Conservation (phyloP, 2,797 vertebrate genomes). For the Poecilia velifera region DNA sequence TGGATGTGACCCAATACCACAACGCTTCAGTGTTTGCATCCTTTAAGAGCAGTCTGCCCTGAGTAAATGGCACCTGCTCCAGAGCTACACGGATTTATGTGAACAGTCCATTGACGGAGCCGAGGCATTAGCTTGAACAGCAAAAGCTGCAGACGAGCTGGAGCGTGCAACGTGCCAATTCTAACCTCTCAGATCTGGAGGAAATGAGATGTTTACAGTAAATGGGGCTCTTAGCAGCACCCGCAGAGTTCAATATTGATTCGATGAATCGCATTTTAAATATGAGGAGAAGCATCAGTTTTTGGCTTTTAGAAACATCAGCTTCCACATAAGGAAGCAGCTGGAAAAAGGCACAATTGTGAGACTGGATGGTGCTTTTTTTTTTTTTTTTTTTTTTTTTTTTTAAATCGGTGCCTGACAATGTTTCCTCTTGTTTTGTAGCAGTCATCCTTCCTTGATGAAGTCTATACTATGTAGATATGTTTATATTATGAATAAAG, state of each 20-base stretch:
- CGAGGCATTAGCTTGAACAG: slow-evolving; percentile 49
- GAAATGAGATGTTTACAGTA: slow-evolving; percentile 81
- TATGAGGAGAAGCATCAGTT: slow-evolving; percentile 66
- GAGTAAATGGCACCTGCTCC: slow-evolving; percentile 73
- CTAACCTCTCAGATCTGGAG: slow-evolving; percentile 59
- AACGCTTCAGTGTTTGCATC: slow-evolving; percentile 32
- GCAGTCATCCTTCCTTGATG: not conserved
- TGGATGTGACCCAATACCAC: slow-evolving; percentile 36
- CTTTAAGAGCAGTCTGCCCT: slow-evolving; percentile 43
- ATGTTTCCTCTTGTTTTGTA: slow-evolving; percentile 11
- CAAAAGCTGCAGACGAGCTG: slow-evolving; percentile 56
- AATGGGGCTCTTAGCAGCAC: slow-evolving; percentile 74
- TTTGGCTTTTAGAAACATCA: slow-evolving; percentile 54
- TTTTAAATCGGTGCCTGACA: not conserved
- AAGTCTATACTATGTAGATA: not conserved
- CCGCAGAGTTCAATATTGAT: slow-evolving; percentile 77
- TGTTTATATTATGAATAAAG: not conserved
- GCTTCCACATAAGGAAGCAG: slow-evolving; percentile 49
- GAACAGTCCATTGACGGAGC: slow-evolving; percentile 70
- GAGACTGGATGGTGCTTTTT: slow-evolving; percentile 3
- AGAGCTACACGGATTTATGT: slow-evolving; percentile 57
- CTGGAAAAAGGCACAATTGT: slow-evolving; percentile 37
- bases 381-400: not conserved
- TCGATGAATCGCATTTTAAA: slow-evolving; percentile 80
- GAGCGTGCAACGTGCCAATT: slow-evolving; percentile 61